phyloP scores from a whole-genome alignment of 2,113 vertebrate genomes.

The Panurus biarmicus region DNA sequence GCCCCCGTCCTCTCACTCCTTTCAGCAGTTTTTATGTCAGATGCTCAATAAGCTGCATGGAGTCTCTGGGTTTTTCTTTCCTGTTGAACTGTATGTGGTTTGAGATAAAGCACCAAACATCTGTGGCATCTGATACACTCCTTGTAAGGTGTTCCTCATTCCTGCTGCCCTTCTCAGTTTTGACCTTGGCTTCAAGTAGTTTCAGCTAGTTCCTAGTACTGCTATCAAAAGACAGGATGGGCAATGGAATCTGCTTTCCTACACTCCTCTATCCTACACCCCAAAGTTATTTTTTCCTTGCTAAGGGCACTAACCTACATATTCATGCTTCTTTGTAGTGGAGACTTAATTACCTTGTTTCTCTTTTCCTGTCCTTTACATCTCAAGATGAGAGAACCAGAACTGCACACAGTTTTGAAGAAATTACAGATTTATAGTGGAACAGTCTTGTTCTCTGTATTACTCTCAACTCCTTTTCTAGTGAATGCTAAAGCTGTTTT shows the following conservation, averaged over 20 bases:
- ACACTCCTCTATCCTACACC: background rate
- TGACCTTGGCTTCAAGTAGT: background rate
- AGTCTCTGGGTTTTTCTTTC: background rate
- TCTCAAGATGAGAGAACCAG: background rate
- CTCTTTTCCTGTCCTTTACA: background rate
- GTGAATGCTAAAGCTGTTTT: background rate
- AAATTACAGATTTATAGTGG: background rate
- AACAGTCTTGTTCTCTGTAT: background rate
- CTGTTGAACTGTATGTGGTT: background rate
- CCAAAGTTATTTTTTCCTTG: background rate
- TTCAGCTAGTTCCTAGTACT: background rate
- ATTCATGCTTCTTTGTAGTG: background rate
- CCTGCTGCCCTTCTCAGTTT: background rate
- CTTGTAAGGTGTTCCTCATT: background rate
- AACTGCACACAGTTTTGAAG: background rate
- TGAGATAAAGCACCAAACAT: background rate
- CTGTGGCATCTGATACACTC: background rate
- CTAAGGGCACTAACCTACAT: background rate
- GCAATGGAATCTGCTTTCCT: background rate
- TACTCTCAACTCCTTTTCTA: background rate
- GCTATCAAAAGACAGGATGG: background rate
- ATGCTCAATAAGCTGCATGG: background rate
- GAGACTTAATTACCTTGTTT: background rate
- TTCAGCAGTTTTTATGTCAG: background rate
- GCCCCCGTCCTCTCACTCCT: fast-evolving